Evolutionary conservation across 2,113 vertebrate genomes (phyloP).

Genomic region (Coracopsis vasa): DNA sequence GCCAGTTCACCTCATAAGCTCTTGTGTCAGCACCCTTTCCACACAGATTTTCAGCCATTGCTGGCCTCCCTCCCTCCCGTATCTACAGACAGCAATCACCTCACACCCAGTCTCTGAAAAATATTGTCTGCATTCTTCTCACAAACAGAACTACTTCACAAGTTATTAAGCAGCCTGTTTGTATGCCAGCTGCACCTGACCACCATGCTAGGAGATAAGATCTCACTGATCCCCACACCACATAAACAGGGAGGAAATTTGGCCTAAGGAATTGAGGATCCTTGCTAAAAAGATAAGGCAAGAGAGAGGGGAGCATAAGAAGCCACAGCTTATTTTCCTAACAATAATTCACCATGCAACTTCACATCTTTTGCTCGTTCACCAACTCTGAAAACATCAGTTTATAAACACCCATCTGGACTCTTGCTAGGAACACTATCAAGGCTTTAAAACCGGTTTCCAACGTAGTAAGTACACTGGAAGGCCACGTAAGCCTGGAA

Average conservation of each 20-base stretch:
- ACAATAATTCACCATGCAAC: background rate
- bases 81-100: background rate
- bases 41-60: accelerated
- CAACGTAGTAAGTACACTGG: background rate
- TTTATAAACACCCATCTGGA: background rate
- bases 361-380: background rate
- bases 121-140: background rate
- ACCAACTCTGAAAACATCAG: background rate
- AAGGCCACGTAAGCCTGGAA: background rate
- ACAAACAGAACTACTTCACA: background rate
- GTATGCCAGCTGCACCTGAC: background rate
- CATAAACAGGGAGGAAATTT: background rate
- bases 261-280: background rate
- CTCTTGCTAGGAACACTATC: background rate
- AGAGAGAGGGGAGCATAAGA: background rate
- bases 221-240: background rate
- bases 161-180: background rate
- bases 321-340: background rate
- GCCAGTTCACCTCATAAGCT: background rate
- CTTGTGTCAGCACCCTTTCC: background rate
- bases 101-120: background rate
- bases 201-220: background rate
- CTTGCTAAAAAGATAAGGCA: background rate
- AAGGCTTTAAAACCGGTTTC: background rate
- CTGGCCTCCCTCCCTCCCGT: background rate